Evolutionary conservation across 2,797 vertebrate genomes (phyloP).

Genomic region (Novumbra hubbsi): DNA sequence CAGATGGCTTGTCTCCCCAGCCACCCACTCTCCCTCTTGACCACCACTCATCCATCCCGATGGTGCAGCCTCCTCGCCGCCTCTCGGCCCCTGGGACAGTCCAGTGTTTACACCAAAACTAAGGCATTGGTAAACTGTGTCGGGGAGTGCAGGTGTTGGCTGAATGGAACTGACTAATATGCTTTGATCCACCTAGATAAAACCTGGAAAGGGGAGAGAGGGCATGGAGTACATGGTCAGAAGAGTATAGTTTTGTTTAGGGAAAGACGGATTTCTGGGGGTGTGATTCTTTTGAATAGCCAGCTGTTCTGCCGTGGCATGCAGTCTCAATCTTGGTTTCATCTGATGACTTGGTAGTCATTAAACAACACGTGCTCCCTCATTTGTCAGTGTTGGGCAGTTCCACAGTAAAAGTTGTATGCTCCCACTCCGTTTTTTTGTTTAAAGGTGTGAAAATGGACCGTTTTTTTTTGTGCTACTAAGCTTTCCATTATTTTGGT

Average conservation of each 20-base stretch:
- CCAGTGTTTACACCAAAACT: constrained; percentile 63
- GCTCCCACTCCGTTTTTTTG: too few species aligned
- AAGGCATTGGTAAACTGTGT: constrained; percentile 56
- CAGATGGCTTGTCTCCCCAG: constrained; percentile 65
- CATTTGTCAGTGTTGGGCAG: not conserved
- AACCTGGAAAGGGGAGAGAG: constrained; percentile 10
- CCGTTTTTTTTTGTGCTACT: too few species aligned
- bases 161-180: constrained; percentile 52
- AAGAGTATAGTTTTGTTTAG: constrained; percentile 54
- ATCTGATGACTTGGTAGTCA: not conserved
- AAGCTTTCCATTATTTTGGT: too few species aligned
- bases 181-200: constrained; percentile 39
- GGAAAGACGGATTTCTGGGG: constrained; percentile 14
- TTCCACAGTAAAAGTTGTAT: too few species aligned
- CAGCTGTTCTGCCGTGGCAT: constrained; percentile 22
- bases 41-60: constrained; percentile 62
- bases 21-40: constrained; percentile 37
- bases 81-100: constrained; percentile 50
- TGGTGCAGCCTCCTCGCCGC: constrained; percentile 31
- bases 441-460: too few species aligned
- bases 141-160: constrained; percentile 60
- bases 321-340: constrained; percentile 8
- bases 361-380: not conserved
- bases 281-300: constrained; percentile 19
- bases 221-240: constrained; percentile 20